Percentiles rank a stretch among this genome's conserved stretches.
Evolutionary conservation across 2,113 vertebrate species (phyloP).

Genomic region (Callaeas wilsoni): DNA sequence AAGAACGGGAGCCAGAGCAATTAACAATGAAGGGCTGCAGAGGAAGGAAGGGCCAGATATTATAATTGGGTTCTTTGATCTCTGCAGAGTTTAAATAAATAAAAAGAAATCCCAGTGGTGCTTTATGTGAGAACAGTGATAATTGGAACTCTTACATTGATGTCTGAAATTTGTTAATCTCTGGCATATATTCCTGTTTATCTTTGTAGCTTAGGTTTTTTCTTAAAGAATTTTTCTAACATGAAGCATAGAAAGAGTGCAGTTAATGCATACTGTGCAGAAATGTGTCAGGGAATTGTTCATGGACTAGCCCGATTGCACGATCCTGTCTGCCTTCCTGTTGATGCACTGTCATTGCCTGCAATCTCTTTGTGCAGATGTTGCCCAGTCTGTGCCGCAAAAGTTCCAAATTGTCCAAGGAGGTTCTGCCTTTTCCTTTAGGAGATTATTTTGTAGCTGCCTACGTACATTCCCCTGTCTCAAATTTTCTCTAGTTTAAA

Average conservation of each 20-base stretch:
- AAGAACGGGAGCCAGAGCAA: constrained; percentile 36
- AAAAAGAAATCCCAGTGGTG: constrained; percentile 12
- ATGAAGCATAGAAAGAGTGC: background rate
- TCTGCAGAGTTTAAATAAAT: constrained; percentile 19
- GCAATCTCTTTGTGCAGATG: background rate
- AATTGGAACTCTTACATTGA: background rate
- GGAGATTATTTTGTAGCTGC: background rate
- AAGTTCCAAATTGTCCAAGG: background rate
- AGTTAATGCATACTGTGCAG: background rate
- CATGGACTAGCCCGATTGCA: background rate
- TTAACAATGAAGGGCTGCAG: constrained; percentile 3
- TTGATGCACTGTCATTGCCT: background rate
- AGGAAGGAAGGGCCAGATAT: constrained; percentile 11
- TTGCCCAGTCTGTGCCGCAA: background rate
- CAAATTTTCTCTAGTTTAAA: background rate
- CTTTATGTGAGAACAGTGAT: background rate
- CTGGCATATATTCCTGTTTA: background rate
- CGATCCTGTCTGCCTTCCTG: background rate
- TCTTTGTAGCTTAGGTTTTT: background rate
- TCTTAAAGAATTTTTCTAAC: background rate
- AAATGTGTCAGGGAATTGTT: background rate
- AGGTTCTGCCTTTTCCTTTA: background rate
- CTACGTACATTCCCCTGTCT: background rate
- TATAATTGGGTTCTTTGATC: constrained; percentile 37
- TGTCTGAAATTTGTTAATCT: background rate